A percentile compares a stretch with the other conserved stretches of the same genome.
These are phyloP conservation scores for Leptopilina myrica DNA, from an alignment of 2,888 invertebrate species.

Conservation along the genomic window DNA sequence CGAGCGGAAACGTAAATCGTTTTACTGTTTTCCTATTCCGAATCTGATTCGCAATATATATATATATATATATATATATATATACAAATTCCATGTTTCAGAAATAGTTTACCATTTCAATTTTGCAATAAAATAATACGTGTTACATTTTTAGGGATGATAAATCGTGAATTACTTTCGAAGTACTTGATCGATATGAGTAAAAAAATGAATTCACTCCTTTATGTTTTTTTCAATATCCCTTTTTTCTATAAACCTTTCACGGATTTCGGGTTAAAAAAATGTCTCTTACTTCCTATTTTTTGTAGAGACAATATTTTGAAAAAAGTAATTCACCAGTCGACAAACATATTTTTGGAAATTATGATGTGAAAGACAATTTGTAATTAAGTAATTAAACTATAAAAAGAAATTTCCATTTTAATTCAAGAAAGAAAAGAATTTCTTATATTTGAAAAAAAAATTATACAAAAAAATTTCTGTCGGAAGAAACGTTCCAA, in stretches of 20 bases:
- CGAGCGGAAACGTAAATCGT: slow-evolving; percentile 15
- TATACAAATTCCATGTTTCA: slow-evolving; percentile 8
- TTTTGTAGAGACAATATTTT: too few species aligned
- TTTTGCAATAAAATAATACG: slow-evolving; percentile 32
- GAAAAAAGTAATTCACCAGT: too few species aligned
- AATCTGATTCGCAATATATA: not conserved
- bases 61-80: not conserved
- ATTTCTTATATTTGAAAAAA: too few species aligned
- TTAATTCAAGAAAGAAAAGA: too few species aligned
- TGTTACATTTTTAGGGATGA: not conserved
- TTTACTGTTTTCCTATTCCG: slow-evolving; percentile 34
- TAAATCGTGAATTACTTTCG: slow-evolving; percentile 12
- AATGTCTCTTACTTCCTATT: too few species aligned
- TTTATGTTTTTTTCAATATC: not conserved
- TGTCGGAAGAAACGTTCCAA: too few species aligned
- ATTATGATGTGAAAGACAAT: too few species aligned
- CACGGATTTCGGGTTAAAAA: too few species aligned
- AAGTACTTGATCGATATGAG: slow-evolving; percentile 12
- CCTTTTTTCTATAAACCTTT: not conserved
- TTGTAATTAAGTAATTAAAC: too few species aligned
- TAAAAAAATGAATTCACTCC: not conserved
- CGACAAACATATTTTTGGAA: too few species aligned
- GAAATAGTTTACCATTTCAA: slow-evolving; percentile 21
- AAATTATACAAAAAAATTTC: too few species aligned
- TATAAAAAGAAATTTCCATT: too few species aligned